A percentile compares a stretch with the other conserved stretches of the same genome.
These are phyloP conservation scores for Hydraecia micacea DNA, from an alignment of 2,888 invertebrate genomes.

Conservation along the genomic window DNA sequence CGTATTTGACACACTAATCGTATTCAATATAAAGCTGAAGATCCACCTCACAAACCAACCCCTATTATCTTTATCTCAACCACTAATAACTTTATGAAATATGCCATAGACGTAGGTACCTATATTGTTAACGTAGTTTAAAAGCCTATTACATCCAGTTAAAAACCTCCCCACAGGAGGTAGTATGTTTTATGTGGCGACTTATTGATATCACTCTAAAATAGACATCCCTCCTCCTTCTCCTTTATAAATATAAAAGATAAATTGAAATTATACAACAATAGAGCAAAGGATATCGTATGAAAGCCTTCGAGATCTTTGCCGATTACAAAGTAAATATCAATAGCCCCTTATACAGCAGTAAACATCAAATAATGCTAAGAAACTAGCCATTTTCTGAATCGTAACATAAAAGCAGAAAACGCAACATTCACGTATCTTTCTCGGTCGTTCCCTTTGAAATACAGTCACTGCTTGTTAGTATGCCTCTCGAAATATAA, in stretches of 20 bases:
- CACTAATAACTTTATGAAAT: slow-evolving; percentile 22
- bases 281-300: slow-evolving; percentile 6
- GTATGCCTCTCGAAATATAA: slow-evolving; percentile 64
- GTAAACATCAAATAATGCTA: slow-evolving; percentile 26
- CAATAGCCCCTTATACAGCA: slow-evolving; percentile 12
- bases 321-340: slow-evolving; percentile 22
- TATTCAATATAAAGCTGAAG: background rate
- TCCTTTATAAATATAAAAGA: slow-evolving; percentile 13
- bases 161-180: slow-evolving; percentile 7
- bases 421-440: slow-evolving; percentile 43
- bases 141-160: slow-evolving; percentile 24
- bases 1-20: background rate
- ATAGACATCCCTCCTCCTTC: slow-evolving; percentile 6
- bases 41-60: no score
- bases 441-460: slow-evolving; percentile 61
- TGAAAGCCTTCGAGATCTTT: slow-evolving; percentile 13
- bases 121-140: slow-evolving; percentile 22
- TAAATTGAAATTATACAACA: slow-evolving; percentile 8
- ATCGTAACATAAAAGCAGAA: slow-evolving; percentile 42
- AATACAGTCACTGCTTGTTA: slow-evolving; percentile 70
- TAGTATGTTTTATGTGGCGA: slow-evolving; percentile 20
- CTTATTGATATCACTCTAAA: slow-evolving; percentile 14
- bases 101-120: background rate
- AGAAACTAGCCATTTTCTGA: slow-evolving; percentile 41
- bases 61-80: no score